These are phyloP conservation scores for Pachypeltis micranthus DNA, from an alignment of 1,140 invertebrate species.

Conservation along the genomic window DNA sequence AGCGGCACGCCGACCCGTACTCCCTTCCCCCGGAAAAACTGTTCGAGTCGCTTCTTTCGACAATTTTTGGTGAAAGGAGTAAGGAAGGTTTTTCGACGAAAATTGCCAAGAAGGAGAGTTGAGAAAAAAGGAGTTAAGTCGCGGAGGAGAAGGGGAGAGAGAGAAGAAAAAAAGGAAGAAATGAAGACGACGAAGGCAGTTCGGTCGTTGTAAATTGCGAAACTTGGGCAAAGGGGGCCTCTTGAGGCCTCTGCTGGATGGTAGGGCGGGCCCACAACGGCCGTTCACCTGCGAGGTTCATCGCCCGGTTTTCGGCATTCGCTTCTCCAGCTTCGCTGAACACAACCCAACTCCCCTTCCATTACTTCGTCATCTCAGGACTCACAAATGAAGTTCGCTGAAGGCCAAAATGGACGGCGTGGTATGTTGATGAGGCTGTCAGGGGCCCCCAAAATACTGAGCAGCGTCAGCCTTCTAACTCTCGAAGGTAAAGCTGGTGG, in stretches of 20 bases:
- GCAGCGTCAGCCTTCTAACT: too few relatives aligned
- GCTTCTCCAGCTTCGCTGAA: neutral
- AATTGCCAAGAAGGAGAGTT: neutral
- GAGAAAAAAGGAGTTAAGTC: too few relatives aligned
- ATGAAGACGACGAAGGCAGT: neutral
- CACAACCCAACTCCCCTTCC: neutral
- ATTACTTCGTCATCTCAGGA: neutral
- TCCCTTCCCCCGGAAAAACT: neutral
- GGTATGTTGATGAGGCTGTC: too few relatives aligned
- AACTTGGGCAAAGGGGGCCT: neutral
- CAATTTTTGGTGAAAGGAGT: neutral
- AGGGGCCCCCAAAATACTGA: too few relatives aligned
- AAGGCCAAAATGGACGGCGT: too few relatives aligned
- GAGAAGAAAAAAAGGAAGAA: neutral
- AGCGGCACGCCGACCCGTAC: too few relatives aligned
- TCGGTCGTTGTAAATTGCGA: neutral
- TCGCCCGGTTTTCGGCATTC: conserved; percentile 11
- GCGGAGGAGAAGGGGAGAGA: neutral
- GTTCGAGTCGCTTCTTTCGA: neutral
- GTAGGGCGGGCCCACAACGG: neutral
- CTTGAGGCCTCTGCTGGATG: too few relatives aligned
- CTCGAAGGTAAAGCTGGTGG: too few relatives aligned
- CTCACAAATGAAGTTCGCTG: too few relatives aligned
- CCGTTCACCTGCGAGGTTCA: conserved; percentile 1
- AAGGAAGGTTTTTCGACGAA: neutral